Evolutionary conservation across 2,888 invertebrate genomes (phyloP).

Genomic region (Aleiodes testaceus): DNA sequence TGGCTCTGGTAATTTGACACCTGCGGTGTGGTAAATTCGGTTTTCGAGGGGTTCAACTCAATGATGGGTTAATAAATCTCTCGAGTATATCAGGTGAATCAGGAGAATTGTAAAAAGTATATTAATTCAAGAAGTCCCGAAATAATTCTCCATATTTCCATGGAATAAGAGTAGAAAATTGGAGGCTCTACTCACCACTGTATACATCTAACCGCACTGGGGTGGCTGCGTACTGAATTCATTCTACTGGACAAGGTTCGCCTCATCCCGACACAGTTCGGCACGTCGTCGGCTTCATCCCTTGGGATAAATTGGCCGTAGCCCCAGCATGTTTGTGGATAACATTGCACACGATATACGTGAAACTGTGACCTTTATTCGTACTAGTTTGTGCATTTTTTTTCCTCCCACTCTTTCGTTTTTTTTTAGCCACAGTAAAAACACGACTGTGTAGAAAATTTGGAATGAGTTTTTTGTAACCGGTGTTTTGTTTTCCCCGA

Average conservation of each 20-base stretch:
- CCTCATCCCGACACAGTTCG: conserved; percentile 55
- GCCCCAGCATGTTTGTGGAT: conserved; percentile 69
- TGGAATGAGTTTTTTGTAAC: conserved; percentile 36
- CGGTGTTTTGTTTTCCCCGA: conserved; percentile 1
- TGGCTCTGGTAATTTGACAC: conserved; percentile 63
- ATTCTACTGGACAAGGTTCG: conserved; percentile 68
- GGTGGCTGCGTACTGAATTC: conserved; percentile 64
- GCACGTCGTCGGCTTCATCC: conserved; percentile 64
- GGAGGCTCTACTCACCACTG: conserved; percentile 43
- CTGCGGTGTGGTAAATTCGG: conserved; percentile 67
- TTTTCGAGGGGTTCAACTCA: conserved; percentile 62
- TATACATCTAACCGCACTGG: conserved; percentile 56
- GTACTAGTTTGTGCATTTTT: conserved; percentile 24
- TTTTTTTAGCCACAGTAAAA: conserved; percentile 21
- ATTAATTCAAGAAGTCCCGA: too few relatives aligned
- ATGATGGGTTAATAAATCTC: conserved; percentile 70
- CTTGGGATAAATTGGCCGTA: conserved; percentile 71
- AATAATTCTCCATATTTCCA: conserved; percentile 3
- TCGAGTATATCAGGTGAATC: conserved; percentile 60
- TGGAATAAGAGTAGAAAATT: conserved; percentile 47
- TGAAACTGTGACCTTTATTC: conserved; percentile 38
- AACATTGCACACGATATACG: conserved; percentile 67
- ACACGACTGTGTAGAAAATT: conserved; percentile 43
- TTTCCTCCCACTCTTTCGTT: neutral
- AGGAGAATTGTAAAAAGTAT: conserved; percentile 12